Conservation (phyloP, 37 sponge, comb jelly and placozoan species). For the Beroe forskalii region DNA sequence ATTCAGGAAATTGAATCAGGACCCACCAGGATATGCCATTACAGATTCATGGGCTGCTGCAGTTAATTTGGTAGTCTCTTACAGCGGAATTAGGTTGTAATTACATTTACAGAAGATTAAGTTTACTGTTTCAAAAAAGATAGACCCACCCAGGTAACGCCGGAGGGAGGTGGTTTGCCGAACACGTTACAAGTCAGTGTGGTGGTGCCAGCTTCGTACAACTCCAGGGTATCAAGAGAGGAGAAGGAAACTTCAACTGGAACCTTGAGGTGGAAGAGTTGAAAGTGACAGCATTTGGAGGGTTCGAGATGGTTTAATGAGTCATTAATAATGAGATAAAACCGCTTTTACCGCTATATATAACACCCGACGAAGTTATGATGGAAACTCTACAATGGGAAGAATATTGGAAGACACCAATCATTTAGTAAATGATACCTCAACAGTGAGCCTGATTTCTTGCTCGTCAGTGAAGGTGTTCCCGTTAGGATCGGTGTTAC, state of each 20-base stretch:
- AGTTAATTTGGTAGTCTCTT: no score
- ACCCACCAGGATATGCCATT: no score
- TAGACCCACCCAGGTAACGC: background rate
- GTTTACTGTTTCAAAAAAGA: no score
- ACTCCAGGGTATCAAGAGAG: background rate
- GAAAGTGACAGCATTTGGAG: no score
- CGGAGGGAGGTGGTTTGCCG: background rate
- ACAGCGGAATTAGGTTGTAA: no score
- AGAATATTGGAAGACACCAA: no score
- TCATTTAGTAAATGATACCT: no score
- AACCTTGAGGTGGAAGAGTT: background rate
- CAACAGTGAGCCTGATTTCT: background rate
- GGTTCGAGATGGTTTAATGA: background rate
- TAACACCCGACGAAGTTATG: no score
- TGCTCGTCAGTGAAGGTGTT: background rate
- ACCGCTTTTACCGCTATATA: background rate
- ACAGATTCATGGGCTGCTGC: no score
- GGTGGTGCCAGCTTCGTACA: background rate
- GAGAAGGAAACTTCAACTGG: background rate
- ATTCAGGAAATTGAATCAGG: no score
- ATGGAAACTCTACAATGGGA: no score
- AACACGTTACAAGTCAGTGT: slow-evolving; percentile 14
- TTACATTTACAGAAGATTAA: no score
- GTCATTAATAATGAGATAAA: background rate
- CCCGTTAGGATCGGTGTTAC: background rate